Conservation (phyloP, 1,140 invertebrate species). For the Apis laboriosa region DNA sequence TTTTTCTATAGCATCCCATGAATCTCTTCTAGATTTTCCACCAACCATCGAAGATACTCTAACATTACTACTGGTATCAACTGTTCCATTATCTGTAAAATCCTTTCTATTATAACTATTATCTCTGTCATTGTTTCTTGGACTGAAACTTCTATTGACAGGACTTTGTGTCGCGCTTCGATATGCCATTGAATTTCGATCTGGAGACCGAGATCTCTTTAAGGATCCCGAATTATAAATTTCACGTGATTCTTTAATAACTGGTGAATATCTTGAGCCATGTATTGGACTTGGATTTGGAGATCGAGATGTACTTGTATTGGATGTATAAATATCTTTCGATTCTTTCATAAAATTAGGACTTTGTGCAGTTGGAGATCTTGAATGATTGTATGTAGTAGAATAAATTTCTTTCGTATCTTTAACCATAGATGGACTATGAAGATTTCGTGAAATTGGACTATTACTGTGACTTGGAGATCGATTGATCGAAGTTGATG, state of each 20-base stretch:
- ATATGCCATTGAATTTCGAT: constrained; percentile 68
- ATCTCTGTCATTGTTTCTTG: constrained; percentile 78
- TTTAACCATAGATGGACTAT: constrained; percentile 76
- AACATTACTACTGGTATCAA: constrained; percentile 87
- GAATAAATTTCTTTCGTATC: constrained; percentile 76
- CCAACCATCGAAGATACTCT: constrained; percentile 85
- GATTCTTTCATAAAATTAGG: constrained; percentile 75
- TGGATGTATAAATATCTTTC: constrained; percentile 73
- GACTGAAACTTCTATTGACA: constrained; percentile 75
- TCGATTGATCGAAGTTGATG: constrained; percentile 65
- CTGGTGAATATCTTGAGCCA: constrained; percentile 66
- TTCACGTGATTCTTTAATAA: constrained; percentile 76
- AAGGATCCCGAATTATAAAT: constrained; percentile 74
- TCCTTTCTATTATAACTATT: constrained; percentile 69
- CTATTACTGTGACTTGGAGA: constrained; percentile 64
- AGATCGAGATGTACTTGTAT: constrained; percentile 70
- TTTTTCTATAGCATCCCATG: constrained; percentile 91
- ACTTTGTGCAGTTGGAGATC: constrained; percentile 72
- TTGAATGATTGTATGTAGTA: constrained; percentile 71
- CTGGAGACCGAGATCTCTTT: constrained; percentile 72
- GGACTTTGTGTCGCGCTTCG: constrained; percentile 68
- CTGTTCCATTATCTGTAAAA: constrained; percentile 76
- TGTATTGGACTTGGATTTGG: constrained; percentile 67
- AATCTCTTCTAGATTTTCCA: constrained; percentile 85
- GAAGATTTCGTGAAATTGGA: constrained; percentile 61